A percentile compares a stretch with the other conserved stretches of the same genome.
Evolutionary conservation across 2,888 invertebrate species (phyloP).

Genomic region (Seladonia tumulorum): DNA sequence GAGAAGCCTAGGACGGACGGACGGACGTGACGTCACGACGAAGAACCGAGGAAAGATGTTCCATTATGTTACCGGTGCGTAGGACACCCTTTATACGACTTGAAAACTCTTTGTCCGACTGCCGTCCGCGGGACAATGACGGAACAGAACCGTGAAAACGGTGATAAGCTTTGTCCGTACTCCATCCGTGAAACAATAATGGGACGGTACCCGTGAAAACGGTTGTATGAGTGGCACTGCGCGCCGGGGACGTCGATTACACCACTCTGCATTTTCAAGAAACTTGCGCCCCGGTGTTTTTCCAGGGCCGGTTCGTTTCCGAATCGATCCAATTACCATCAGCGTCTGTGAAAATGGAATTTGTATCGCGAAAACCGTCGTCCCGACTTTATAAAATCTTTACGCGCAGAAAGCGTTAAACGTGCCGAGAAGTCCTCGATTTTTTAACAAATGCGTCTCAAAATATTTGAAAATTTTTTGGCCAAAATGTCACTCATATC

Average conservation of each 20-base stretch:
- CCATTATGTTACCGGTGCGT: constrained; percentile 44
- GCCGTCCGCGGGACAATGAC: constrained; percentile 49
- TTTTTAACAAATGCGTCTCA: too few relatives aligned
- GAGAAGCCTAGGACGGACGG: not conserved
- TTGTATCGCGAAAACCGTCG: not conserved
- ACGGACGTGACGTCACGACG: not conserved
- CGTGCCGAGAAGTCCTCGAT: too few relatives aligned
- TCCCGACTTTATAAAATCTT: not conserved
- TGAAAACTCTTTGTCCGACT: constrained; percentile 56
- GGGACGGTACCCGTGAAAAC: constrained; percentile 48
- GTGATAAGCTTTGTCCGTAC: constrained; percentile 51
- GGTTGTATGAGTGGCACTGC: not conserved
- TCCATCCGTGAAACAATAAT: constrained; percentile 51
- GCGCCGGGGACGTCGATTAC: constrained; percentile 20
- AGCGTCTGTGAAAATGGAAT: not conserved
- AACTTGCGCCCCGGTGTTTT: constrained; percentile 25
- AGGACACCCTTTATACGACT: constrained; percentile 51
- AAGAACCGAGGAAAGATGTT: constrained; percentile 33
- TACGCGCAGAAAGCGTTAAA: not conserved
- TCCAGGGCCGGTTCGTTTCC: not conserved
- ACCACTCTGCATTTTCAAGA: not conserved
- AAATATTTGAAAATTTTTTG: too few relatives aligned
- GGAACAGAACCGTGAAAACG: constrained; percentile 51
- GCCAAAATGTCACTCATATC: too few relatives aligned
- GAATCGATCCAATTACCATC: constrained; percentile 5